Conservation (phyloP, 2,888 invertebrate species). For the Platerodrilus igneus region DNA sequence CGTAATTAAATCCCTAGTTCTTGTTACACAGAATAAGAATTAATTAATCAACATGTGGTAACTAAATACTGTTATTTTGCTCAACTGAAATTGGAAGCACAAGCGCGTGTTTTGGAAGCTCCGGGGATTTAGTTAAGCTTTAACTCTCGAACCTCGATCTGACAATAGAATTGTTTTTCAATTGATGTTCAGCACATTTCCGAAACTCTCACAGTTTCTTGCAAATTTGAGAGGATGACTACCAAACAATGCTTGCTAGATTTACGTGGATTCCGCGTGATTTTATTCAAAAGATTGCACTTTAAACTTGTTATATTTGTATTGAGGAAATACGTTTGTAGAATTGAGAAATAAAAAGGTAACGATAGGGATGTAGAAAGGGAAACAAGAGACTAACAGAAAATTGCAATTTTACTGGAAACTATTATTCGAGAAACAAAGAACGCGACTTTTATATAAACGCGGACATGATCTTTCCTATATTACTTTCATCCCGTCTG, state of each 20-base stretch:
- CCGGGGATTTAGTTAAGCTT: conserved; percentile 25
- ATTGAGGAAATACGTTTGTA: conserved; percentile 20
- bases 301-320: conserved; percentile 31
- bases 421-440: conserved; percentile 22
- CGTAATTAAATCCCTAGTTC: no score
- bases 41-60: no score
- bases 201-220: conserved; percentile 27
- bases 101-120: no score
- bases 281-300: conserved; percentile 32
- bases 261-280: conserved; percentile 30
- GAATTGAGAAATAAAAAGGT: conserved; percentile 23
- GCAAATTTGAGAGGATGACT: conserved; percentile 29
- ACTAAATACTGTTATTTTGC: no score
- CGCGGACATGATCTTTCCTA: conserved; percentile 29
- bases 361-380: conserved; percentile 14
- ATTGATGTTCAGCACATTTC: conserved; percentile 30
- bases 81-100: no score
- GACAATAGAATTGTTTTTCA: conserved; percentile 31
- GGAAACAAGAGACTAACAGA: conserved; percentile 13
- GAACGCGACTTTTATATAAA: conserved; percentile 24
- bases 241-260: conserved; percentile 29
- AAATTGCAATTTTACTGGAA: conserved; percentile 26
- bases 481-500: conserved; percentile 28
- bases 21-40: no score
- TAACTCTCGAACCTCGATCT: conserved; percentile 25